Evolutionary conservation across 2,113 vertebrate genomes (phyloP), one percentile per base, ranked within the genome.

Genomic region (Bufo gargarizans): DNA sequence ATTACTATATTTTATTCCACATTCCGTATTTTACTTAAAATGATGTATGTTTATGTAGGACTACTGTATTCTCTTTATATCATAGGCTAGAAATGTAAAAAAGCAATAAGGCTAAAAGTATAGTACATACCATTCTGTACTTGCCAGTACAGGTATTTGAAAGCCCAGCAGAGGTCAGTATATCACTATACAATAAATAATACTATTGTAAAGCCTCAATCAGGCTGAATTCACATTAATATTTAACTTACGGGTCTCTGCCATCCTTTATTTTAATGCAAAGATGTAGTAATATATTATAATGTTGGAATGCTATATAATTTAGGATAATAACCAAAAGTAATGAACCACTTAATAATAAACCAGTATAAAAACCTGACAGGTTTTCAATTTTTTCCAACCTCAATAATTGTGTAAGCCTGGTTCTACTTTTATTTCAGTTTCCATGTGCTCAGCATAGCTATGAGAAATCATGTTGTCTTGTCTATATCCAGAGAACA

Each of bases 101-200:
- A 61, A 19, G 59, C 9, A 12, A 20, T 11, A 65, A 65, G 3
- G 43, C n/a, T 2, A 8, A 71, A 71, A 43, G 67, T 43, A 11
- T 13, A 6, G 12, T 72, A 72, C 7, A 72, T 58, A 58, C 8
- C 13, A 58, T 53, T 10, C 13, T 71, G 22, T 72, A 33, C 1
- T 11, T 16, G 47, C 14, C 13, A 47, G 11, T 13, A 47, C 7
- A 14, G 19, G 71, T 47, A 74, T 11, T 9, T 45, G 17, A 47
- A 74, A 74, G 71, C 43, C 71, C 71, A 47, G 71, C 43, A 74
- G 71, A 74, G 71, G 71, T 74, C 71, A 74, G 71, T 47, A 74
- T 74, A 47, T 74, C 43, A 47, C 71, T 74, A 16, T 74, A 74
- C 71, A 74, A 74, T 45, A 47, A 47, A 16, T 74, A 20, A 33